Conservation (phyloP, 2,113 vertebrate species). For the Sturnira hondurensis region DNA sequence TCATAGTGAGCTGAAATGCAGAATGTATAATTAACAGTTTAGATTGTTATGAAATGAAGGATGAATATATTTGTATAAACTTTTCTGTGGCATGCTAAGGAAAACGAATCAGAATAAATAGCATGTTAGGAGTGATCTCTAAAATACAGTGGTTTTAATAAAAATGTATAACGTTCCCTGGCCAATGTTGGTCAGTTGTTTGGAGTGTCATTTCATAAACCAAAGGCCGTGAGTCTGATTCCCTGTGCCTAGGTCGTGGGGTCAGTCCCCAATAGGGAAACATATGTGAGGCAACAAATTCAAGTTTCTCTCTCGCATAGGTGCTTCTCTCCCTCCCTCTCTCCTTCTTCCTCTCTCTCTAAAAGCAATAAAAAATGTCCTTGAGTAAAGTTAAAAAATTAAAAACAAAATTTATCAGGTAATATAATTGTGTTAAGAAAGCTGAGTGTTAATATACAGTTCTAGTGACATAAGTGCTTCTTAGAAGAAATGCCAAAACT, state of each 20-base stretch:
- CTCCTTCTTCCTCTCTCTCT: no score
- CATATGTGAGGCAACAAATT: no score
- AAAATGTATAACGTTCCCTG: background rate
- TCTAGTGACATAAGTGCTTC: background rate
- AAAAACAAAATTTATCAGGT: background rate
- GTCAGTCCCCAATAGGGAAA: no score
- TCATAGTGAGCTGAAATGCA: background rate
- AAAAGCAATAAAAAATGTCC: no score
- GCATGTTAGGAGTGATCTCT: background rate
- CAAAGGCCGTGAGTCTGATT: no score
- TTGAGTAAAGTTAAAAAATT: no score
- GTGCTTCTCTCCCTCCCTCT: no score
- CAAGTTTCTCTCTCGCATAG: no score
- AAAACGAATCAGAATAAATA: background rate
- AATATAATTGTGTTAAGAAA: conserved; percentile 35
- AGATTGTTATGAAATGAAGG: background rate
- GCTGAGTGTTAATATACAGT: background rate
- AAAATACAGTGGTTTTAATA: conserved; percentile 30
- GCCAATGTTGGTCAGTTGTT: no score
- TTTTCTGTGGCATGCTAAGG: background rate
- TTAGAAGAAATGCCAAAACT: conserved; percentile 29
- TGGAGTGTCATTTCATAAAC: no score
- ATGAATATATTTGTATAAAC: background rate
- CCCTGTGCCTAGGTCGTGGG: no score
- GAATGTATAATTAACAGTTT: background rate